Percentiles rank a stretch among this genome's conserved stretches.
phyloP scores from a whole-genome alignment of 2,797 vertebrate genomes.

The Smutsia gigantea region DNA sequence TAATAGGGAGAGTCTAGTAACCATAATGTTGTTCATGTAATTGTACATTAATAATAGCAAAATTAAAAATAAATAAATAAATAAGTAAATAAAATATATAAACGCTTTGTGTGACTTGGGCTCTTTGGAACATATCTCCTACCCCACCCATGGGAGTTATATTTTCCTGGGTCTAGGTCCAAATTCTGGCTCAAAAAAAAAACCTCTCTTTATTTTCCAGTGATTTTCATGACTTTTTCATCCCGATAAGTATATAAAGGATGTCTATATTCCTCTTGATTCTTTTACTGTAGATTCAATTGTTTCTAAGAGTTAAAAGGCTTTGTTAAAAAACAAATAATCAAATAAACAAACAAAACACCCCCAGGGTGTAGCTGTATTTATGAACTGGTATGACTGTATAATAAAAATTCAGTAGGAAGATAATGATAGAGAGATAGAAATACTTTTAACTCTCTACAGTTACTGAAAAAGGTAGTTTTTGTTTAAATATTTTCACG shows the following conservation, averaged over 20 bases:
- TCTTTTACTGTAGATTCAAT: conserved; percentile 22
- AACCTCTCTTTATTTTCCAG: too few species aligned
- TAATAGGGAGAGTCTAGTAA: too few species aligned
- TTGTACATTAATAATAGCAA: too few species aligned
- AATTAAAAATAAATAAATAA: too few species aligned
- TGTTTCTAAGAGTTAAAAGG: conserved; percentile 25
- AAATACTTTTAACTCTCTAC: not conserved
- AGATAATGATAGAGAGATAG: not conserved
- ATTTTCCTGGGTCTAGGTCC: too few species aligned
- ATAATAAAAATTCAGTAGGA: conserved; percentile 57
- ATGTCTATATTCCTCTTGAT: not conserved
- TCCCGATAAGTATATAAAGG: not conserved
- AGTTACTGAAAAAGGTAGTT: not conserved
- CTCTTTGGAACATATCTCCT: too few species aligned
- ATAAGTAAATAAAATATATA: too few species aligned
- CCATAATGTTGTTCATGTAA: too few species aligned
- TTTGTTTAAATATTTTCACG: conserved; percentile 3
- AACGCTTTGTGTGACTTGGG: too few species aligned
- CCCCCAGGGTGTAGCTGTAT: not conserved
- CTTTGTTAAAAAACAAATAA: conserved; percentile 23
- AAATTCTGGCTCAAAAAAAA: too few species aligned
- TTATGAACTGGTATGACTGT: not conserved
- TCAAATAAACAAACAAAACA: not conserved
- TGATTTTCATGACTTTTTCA: too few species aligned
- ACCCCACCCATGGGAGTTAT: too few species aligned